phyloP scores from a whole-genome alignment of 1,140 invertebrate genomes.

The Drosophila bifasciata region DNA sequence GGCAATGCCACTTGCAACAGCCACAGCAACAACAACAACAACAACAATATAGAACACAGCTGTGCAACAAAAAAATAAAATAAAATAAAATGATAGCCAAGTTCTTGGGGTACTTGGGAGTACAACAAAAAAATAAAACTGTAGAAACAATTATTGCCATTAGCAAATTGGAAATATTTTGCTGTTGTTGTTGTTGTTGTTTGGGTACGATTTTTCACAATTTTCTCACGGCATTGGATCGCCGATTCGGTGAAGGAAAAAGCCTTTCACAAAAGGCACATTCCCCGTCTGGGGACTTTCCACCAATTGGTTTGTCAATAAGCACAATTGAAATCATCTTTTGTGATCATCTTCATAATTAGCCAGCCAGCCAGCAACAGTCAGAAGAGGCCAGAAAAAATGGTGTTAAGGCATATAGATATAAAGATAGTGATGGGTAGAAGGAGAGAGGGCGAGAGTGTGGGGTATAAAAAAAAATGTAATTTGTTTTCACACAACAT shows the following conservation, averaged over 20 bases:
- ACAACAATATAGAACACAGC: conserved; percentile 74
- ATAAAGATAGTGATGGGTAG: conserved; percentile 57
- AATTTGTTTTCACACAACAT: conserved; percentile 84
- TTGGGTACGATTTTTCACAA: conserved; percentile 44
- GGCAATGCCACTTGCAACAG: conserved; percentile 57
- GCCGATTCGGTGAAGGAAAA: conserved; percentile 35
- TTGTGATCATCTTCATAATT: conserved; percentile 70
- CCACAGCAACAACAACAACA: conserved; percentile 49
- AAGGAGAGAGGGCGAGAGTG: conserved; percentile 31
- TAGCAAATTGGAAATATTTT: conserved; percentile 67
- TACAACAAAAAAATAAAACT: conserved; percentile 10
- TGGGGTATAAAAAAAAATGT: conserved; percentile 65
- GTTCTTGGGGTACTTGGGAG: conserved; percentile 37
- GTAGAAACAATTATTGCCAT: conserved; percentile 74
- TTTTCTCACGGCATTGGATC: conserved; percentile 66
- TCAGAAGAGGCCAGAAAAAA: conserved; percentile 44
- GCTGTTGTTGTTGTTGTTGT: conserved; percentile 6
- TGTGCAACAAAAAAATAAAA: conserved; percentile 36
- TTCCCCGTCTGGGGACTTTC: neutral
- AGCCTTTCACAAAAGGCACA: conserved; percentile 61
- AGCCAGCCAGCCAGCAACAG: conserved; percentile 53
- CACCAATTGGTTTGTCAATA: conserved; percentile 76
- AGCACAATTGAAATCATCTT: conserved; percentile 75
- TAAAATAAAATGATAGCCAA: conserved; percentile 44
- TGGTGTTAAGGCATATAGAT: conserved; percentile 60